Evolutionary conservation across 2,113 vertebrate genomes (phyloP), one percentile per base, ranked within the genome.

Genomic region (Chamaetylas fuelleborni): DNA sequence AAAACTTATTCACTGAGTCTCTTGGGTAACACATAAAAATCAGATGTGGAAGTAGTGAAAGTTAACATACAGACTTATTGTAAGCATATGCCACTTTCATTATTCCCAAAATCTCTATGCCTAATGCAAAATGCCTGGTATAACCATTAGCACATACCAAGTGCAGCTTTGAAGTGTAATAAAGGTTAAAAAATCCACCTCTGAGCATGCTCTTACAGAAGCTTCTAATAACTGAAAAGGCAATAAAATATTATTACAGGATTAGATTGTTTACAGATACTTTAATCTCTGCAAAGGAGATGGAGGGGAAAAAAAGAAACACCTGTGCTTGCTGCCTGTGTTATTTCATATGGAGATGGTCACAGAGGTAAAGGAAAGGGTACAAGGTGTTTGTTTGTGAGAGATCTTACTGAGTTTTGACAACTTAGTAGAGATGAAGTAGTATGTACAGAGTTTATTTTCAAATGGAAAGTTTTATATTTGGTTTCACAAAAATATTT

Each of bases 291-390:
- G 47, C 28, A 73, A 76, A 66, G 40, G 50, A 83, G 6, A 19
- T 81, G 40, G 9, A 71, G 9, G 9, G 10, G 45, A 14, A 71
- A 56, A 71, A 48, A 67, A 18, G 17, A 43, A 58, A 48, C 16
- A 22, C 3, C 2, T 48, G 3, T 69, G 6, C 17, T 78, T 67
- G 4, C 20, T 65, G 4, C 48, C 15, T 8, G 14, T 0, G 0
- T 9, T 51, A 13, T 70, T 82, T 80, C 26, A 38, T 19, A 26
- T 14, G 29, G 29, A 51, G 28, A 26, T 76, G 14, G 8, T 33
- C 43, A 33, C 12, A 34, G 25, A 61, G 3, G 4, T 12, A 78
- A 86, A 72, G 22, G 24, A 73, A 81, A 47, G 3, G 4, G 8
- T 58, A 36, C 5, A 38, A 24, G 6, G 2, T 72, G 10, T 51